A percentile compares a stretch with the other conserved stretches of the same genome.
Conservation (phyloP, 2,888 invertebrate genomes). For the Xestia ashworthii region DNA sequence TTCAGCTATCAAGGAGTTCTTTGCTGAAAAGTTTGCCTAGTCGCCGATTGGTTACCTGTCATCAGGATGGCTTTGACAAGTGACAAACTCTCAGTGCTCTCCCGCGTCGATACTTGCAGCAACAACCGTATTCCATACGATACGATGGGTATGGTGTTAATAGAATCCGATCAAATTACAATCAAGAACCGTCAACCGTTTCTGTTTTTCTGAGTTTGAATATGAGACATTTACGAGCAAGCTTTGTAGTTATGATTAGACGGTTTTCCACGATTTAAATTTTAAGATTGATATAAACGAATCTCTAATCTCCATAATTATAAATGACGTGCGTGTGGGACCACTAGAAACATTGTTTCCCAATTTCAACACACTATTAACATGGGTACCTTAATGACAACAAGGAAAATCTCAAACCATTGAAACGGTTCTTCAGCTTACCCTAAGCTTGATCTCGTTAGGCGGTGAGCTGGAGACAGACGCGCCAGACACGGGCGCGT, state of each 20-base stretch:
- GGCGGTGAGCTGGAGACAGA: constrained; percentile 90
- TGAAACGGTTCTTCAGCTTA: constrained; percentile 8
- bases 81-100: background rate
- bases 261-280: no score
- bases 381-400: background rate
- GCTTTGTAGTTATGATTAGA: no score
- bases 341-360: background rate
- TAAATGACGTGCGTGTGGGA: no score
- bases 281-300: no score
- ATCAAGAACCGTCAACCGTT: no score
- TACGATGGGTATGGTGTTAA: no score
- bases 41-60: no score
- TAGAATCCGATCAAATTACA: no score
- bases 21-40: background rate
- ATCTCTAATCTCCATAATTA: no score
- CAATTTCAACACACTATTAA: background rate
- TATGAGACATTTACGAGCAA: no score
- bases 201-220: no score
- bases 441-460: constrained; percentile 88
- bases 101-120: background rate
- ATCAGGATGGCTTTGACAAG: no score
- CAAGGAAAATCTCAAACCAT: background rate
- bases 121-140: background rate
- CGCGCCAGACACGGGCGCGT: constrained; percentile 86
- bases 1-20: background rate